Percentiles rank a stretch among this genome's conserved stretches.
Evolutionary conservation across 2,888 invertebrate genomes (phyloP).

Genomic region (Chouioia cunea): DNA sequence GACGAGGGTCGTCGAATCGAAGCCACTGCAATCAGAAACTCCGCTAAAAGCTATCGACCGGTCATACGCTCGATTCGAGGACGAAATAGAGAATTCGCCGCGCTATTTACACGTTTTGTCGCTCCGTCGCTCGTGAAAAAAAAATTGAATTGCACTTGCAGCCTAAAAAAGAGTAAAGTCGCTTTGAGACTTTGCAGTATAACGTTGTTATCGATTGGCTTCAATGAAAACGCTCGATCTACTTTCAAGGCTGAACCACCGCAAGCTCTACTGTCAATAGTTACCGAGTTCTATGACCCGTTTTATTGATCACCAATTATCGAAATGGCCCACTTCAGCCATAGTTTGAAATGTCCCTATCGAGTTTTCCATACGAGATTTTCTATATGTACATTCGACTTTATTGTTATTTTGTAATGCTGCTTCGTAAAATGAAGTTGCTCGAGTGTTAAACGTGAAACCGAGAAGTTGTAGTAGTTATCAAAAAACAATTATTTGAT

Average conservation of each 20-base stretch:
- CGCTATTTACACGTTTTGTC: constrained; percentile 49
- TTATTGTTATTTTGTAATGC: background rate
- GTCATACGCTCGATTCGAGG: background rate
- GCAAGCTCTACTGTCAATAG: background rate
- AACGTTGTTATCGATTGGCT: no score
- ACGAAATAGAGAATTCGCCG: constrained; percentile 45
- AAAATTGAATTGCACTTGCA: constrained; percentile 43
- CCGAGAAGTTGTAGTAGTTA: no score
- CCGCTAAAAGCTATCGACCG: constrained; percentile 48
- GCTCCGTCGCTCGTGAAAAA: constrained; percentile 45
- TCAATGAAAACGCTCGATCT: constrained; percentile 18
- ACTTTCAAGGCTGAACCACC: constrained; percentile 1
- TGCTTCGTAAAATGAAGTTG: no score
- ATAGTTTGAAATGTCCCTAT: background rate
- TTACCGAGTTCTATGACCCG: background rate
- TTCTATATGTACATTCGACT: background rate
- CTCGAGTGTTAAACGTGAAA: no score
- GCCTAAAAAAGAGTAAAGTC: constrained; percentile 14
- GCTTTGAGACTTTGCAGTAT: background rate
- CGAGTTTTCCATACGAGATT: background rate
- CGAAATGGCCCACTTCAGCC: background rate
- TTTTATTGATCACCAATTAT: constrained; percentile 27
- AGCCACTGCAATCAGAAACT: constrained; percentile 41
- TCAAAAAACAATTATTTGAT: no score
- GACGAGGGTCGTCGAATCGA: constrained; percentile 40